Evolutionary conservation across 2,888 invertebrate species (phyloP), one percentile per base, ranked within the genome.

Genomic region (Augiades crinisus): DNA sequence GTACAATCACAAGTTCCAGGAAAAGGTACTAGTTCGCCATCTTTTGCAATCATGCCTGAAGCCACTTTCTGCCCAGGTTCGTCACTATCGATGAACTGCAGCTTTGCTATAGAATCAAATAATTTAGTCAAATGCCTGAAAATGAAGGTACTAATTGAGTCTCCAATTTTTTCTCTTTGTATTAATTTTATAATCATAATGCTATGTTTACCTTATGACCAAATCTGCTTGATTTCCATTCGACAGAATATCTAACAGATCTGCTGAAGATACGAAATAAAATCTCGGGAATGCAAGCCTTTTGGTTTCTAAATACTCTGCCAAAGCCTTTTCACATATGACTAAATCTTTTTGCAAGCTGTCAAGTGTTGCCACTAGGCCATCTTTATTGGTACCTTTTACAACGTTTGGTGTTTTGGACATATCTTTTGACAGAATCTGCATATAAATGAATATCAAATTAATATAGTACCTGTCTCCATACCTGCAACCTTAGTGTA

Each of bases 291-390:
- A 99, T 2, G 98, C 98, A 49, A 99, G 89, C 66, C 99, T 92
- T 82, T 99, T 99, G 0, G 98, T 98, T 91, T 99, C 98, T 66
- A 99, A 91, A 84, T 99, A 99, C 78, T 99, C 98, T 16, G 98
- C 98, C 57, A 99, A 87, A 6, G 98, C 98, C 84, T 99, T 99
- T 83, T 99, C 99, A 78, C 99, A 99, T 19, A 98, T 91, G 0
- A 95, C 94, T 55, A 99, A 88, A 73, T 96, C 95, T 62, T 93
- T 93, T 76, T 98, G 98, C 40, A 98, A 85, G 45, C 90, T 87
- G 68, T 98, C 98, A 34, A 99, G 89, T 57, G 93, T 92, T 54
- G 94, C 93, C 37, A 94, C 93, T 54, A 99, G 91, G 6, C 96
- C 96, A 13, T 93, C 91, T 75, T 94, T 94, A 75, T 97, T 98